phyloP scores from a whole-genome alignment of 2,888 invertebrate genomes.

The Hypomecis punctinalis region DNA sequence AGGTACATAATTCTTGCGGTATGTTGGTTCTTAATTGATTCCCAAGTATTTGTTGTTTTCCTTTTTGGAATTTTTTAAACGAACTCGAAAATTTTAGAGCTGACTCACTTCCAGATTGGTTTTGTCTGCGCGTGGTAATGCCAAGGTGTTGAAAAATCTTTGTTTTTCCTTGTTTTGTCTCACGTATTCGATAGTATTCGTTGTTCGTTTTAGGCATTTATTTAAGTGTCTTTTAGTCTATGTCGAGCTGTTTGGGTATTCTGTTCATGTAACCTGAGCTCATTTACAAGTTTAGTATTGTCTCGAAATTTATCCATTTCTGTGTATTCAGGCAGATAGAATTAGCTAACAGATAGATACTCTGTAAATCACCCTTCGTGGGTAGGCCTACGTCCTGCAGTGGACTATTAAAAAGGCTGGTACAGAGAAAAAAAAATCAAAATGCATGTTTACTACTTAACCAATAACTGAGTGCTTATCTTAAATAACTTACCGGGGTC shows the following conservation, averaged over 20 bases:
- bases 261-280: constrained; percentile 55
- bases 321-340: neutral
- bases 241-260: constrained; percentile 36
- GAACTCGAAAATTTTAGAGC: no score
- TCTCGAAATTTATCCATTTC: neutral
- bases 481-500: no score
- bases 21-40: constrained; percentile 65
- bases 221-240: constrained; percentile 41
- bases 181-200: no score
- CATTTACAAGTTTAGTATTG: no score
- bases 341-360: neutral
- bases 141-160: constrained; percentile 7
- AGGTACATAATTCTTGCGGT: constrained; percentile 43
- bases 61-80: no score
- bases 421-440: no score
- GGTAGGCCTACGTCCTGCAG: no score
- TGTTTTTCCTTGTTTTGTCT: neutral
- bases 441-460: no score
- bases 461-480: no score
- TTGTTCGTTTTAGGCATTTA: neutral
- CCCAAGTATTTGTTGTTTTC: constrained; percentile 32
- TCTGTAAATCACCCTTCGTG: no score
- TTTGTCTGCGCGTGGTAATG: neutral
- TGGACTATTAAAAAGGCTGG: no score
- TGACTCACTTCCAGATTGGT: constrained; percentile 1